A percentile compares a stretch with the other conserved stretches of the same genome.
These are phyloP conservation scores for Ceramica pisi DNA, from an alignment of 2,888 invertebrate genomes.

Conservation along the genomic window DNA sequence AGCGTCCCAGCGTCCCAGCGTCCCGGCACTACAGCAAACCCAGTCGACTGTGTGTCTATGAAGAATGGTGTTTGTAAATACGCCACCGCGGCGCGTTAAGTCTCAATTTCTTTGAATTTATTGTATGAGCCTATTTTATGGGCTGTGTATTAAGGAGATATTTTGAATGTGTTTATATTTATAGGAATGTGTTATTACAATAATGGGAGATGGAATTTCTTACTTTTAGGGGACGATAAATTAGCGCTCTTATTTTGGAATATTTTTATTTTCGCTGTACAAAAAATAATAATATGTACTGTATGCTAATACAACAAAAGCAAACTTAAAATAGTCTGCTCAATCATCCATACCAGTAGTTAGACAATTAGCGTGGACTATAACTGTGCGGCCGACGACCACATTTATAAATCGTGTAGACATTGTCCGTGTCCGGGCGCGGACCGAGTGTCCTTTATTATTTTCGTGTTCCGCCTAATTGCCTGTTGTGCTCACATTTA, in stretches of 20 bases:
- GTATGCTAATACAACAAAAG: too few species aligned
- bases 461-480: constrained; percentile 80
- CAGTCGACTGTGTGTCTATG: constrained; percentile 57
- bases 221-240: background rate
- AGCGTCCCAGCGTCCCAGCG: constrained; percentile 27
- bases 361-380: constrained; percentile 46
- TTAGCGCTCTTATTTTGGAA: background rate
- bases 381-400: constrained; percentile 36
- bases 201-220: background rate
- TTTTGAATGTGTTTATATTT: constrained; percentile 27
- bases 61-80: constrained; percentile 68
- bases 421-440: constrained; percentile 63
- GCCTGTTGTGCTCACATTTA: constrained; percentile 76
- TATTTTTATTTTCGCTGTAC: background rate
- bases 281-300: too few species aligned
- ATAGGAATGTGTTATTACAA: background rate
- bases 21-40: constrained; percentile 22
- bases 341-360: constrained; percentile 28
- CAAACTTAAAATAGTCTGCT: constrained; percentile 23
- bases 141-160: constrained; percentile 27
- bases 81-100: constrained; percentile 51
- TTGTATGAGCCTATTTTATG: constrained; percentile 55
- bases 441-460: constrained; percentile 79
- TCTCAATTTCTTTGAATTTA: constrained; percentile 65
- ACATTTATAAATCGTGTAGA: constrained; percentile 66